Evolutionary conservation across 2,113 vertebrate genomes (phyloP), one percentile per base, ranked within the genome.

Genomic region (Taxidea taxus): DNA sequence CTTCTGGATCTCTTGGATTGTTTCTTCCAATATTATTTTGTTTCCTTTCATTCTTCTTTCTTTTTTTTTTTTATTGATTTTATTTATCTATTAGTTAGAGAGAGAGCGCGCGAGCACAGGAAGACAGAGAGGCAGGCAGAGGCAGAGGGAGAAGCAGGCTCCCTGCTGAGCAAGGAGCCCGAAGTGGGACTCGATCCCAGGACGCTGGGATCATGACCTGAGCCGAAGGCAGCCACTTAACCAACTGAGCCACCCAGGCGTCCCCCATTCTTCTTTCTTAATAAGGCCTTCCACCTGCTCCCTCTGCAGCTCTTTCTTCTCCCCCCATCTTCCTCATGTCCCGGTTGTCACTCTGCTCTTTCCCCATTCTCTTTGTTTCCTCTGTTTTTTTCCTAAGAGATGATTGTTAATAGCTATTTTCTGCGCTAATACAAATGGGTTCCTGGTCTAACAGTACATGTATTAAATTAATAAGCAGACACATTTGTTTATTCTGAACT

Each of bases 401-500:
- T 34, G 85, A 12, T 66, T 96, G 93, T 90, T 75, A 97, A 95
- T 56, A 88, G 75, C 54, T 81, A 54, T 87, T 90, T 93, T 66
- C 29, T 75, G 3, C 10, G 23, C 25, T 5, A 78, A 88, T 72
- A 85, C 34, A 75, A 94, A 82, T 58, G 20, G 39, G 72, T 31
- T 89, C 80, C 70, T 75, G 37, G 20, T 72, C 75, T 97, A 81
- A 82, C 14, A 39, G 25, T 39, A 87, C n/a, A 29, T n/a, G n/a
- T 42, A 58, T 70, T 90, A 90, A 84, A 51, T 90, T 94, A 82
- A 96, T 78, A 96, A 96, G 29, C 51, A 94, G 89, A 42, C 27
- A 34, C 56, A 95, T 51, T 91, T 97, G 96, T 92, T 97, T 90
- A 92, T 92, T 47, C 15, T 34, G 16, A 96, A 75, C 29, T n/a